A percentile compares a stretch with the other conserved stretches of the same genome.
These are phyloP conservation scores for Melanerpes formicivorus DNA, from an alignment of 2,113 vertebrate species.

Conservation along the genomic window DNA sequence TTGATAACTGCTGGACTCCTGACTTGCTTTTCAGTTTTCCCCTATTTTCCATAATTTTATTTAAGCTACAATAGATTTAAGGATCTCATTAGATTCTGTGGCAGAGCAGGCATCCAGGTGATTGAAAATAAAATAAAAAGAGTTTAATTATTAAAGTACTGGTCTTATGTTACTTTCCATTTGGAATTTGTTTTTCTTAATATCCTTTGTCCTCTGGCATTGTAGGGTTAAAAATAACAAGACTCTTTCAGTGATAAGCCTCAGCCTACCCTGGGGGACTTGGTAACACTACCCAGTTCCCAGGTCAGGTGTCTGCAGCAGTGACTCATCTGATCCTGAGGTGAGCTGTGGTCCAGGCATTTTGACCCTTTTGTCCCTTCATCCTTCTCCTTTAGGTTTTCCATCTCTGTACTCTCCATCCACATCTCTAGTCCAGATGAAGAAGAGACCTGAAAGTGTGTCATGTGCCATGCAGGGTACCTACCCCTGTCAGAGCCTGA, in stretches of 20 bases:
- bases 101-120: not conserved
- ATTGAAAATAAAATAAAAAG: not conserved
- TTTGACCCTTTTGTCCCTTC: not conserved
- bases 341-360: not conserved
- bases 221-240: not conserved
- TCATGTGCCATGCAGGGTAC: not conserved
- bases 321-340: not conserved
- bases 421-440: not conserved
- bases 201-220: not conserved
- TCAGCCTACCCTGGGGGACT: not conserved
- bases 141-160: not conserved
- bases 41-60: not conserved
- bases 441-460: not conserved
- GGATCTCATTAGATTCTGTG: not conserved
- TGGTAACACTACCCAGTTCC: not conserved
- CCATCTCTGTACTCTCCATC: not conserved
- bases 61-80: not conserved
- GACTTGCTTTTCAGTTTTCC: not conserved
- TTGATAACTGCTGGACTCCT: rapidly evolving
- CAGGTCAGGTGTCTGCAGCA: not conserved
- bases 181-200: not conserved
- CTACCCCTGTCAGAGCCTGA: not conserved
- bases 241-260: not conserved
- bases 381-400: not conserved
- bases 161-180: not conserved